Conservation (phyloP, 2,888 invertebrate genomes). For the Caradrina kadenii region DNA sequence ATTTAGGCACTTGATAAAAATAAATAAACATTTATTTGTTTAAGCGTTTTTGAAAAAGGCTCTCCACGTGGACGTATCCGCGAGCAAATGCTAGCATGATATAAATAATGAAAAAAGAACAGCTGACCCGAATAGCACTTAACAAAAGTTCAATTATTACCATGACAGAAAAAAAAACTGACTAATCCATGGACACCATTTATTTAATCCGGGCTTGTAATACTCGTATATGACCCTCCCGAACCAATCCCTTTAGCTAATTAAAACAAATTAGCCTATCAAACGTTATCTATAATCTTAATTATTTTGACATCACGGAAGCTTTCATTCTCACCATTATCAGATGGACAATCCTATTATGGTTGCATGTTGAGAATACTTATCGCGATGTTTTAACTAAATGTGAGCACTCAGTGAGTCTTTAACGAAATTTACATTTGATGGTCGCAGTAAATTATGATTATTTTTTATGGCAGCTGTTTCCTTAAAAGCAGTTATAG, state of each 20-base stretch:
- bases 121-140: not conserved
- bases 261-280: conserved; percentile 59
- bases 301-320: conserved; percentile 64
- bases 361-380: conserved; percentile 63
- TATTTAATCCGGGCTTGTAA: not conserved
- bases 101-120: too few species aligned
- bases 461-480: conserved; percentile 37
- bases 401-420: conserved; percentile 43
- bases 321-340: conserved; percentile 57
- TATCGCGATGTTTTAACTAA: conserved; percentile 58
- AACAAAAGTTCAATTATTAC: not conserved
- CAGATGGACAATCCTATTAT: conserved; percentile 59
- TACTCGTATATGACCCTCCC: conserved; percentile 14
- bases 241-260: conserved; percentile 39
- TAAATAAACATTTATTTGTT: too few species aligned
- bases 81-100: too few species aligned
- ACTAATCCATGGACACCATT: not conserved
- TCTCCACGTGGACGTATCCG: too few species aligned
- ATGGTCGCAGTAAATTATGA: conserved; percentile 46
- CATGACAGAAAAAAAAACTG: not conserved
- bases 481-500: conserved; percentile 8
- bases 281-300: conserved; percentile 61
- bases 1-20: too few species aligned
- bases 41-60: too few species aligned
- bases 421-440: conserved; percentile 44